Conservation (phyloP, 2,113 vertebrate species). For the Lepus europaeus region DNA sequence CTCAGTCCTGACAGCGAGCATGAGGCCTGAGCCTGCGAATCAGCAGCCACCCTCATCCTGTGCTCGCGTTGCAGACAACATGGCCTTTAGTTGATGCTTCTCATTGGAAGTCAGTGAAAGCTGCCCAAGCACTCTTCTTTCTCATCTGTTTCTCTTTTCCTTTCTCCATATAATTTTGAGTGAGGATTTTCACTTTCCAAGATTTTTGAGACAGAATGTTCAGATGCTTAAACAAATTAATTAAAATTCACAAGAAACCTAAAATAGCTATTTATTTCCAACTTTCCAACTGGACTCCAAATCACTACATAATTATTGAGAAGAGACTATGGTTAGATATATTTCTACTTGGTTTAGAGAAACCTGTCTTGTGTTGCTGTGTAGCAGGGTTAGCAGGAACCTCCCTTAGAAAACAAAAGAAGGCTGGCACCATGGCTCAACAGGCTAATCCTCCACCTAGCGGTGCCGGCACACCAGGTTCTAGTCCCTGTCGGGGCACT, state of each 20-base stretch:
- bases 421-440: too few relatives aligned
- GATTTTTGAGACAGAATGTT: neutral
- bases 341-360: constrained; percentile 46
- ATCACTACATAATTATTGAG: neutral
- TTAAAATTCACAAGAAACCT: constrained; percentile 10
- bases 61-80: neutral
- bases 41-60: neutral
- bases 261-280: constrained; percentile 8
- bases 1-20: neutral
- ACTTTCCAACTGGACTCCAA: neutral
- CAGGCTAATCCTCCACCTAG: too few relatives aligned
- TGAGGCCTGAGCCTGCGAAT: neutral
- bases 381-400: neutral
- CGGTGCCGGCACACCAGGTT: too few relatives aligned
- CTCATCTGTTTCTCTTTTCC: neutral
- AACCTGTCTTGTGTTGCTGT: neutral
- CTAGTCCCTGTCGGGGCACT: too few relatives aligned
- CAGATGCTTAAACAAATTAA: constrained; percentile 13
- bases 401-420: neutral
- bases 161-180: constrained; percentile 45
- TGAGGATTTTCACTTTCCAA: constrained; percentile 53
- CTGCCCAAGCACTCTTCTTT: neutral
- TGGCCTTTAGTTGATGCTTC: neutral
- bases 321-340: constrained; percentile 7
- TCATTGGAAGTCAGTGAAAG: neutral